These are phyloP conservation scores for Aspidoscelis tigris DNA, from an alignment of 2,113 vertebrate genomes.

Conservation along the genomic window DNA sequence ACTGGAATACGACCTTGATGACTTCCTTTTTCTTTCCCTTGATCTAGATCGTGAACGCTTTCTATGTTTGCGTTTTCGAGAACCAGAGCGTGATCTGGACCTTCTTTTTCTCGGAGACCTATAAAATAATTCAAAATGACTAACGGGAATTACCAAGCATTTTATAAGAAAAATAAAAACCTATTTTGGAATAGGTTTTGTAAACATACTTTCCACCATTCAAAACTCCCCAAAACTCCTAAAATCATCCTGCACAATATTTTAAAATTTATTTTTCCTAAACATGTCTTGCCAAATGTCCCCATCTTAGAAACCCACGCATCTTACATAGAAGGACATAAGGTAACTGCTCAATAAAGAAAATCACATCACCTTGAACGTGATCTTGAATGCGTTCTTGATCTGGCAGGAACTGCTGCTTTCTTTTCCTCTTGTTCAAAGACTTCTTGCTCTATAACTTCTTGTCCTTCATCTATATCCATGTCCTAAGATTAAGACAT, in stretches of 20 bases:
- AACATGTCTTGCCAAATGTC: background rate
- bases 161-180: background rate
- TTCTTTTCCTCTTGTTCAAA: conserved; percentile 95
- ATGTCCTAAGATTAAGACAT: conserved; percentile 80
- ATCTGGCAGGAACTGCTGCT: conserved; percentile 82
- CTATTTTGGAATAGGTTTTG: background rate
- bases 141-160: background rate
- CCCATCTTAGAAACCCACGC: background rate
- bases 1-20: conserved; percentile 94
- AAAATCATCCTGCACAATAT: too few relatives aligned
- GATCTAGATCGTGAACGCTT: conserved; percentile 95
- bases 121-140: conserved; percentile 55
- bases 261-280: too few relatives aligned
- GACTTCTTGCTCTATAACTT: conserved; percentile 88
- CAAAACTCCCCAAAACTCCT: background rate
- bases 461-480: conserved; percentile 96
- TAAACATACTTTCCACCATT: background rate
- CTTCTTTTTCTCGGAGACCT: conserved; percentile 95
- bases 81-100: conserved; percentile 94
- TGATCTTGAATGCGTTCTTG: conserved; percentile 93
- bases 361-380: conserved; percentile 86
- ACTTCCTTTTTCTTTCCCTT: conserved; percentile 94
- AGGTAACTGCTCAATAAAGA: conserved; percentile 30
- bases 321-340: too few relatives aligned
- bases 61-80: conserved; percentile 95